These are phyloP conservation scores for Mamestra brassicae DNA, from an alignment of 2,888 invertebrate genomes.

Conservation along the genomic window DNA sequence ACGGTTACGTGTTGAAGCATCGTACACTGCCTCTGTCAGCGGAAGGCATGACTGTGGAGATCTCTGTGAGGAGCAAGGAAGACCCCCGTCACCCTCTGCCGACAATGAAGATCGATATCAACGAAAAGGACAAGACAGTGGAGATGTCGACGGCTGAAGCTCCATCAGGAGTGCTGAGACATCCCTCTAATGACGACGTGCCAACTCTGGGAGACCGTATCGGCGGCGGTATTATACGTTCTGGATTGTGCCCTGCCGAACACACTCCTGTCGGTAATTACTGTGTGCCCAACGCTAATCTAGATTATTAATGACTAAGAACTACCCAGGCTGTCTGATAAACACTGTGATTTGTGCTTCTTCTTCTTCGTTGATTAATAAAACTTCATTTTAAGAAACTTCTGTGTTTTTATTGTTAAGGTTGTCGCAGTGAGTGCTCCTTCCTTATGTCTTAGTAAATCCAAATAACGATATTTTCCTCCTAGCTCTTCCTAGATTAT, in stretches of 20 bases:
- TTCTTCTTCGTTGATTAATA: constrained; percentile 19
- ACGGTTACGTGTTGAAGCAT: constrained; percentile 58
- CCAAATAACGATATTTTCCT: neutral
- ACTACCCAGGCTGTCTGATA: no score
- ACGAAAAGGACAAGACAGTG: constrained; percentile 45
- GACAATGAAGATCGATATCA: constrained; percentile 56
- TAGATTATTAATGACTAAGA: neutral
- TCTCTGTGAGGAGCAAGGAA: constrained; percentile 57
- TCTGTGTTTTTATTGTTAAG: neutral
- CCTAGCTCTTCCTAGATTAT: neutral
- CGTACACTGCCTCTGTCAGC: constrained; percentile 52
- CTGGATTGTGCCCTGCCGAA: constrained; percentile 66
- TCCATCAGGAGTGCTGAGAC: constrained; percentile 6
- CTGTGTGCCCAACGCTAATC: constrained; percentile 68
- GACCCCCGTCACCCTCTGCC: constrained; percentile 33
- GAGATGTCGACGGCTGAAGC: constrained; percentile 31
- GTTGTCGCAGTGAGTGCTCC: neutral
- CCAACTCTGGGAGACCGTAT: constrained; percentile 55
- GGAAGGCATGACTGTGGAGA: constrained; percentile 64
- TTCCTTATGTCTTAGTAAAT: neutral
- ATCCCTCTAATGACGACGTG: neutral
- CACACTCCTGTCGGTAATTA: constrained; percentile 57
- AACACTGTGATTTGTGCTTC: constrained; percentile 6
- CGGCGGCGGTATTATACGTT: constrained; percentile 41
- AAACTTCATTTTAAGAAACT: constrained; percentile 15